Evolutionary conservation across 2,888 invertebrate genomes (phyloP).

Genomic region (Temnothorax rugatulus): DNA sequence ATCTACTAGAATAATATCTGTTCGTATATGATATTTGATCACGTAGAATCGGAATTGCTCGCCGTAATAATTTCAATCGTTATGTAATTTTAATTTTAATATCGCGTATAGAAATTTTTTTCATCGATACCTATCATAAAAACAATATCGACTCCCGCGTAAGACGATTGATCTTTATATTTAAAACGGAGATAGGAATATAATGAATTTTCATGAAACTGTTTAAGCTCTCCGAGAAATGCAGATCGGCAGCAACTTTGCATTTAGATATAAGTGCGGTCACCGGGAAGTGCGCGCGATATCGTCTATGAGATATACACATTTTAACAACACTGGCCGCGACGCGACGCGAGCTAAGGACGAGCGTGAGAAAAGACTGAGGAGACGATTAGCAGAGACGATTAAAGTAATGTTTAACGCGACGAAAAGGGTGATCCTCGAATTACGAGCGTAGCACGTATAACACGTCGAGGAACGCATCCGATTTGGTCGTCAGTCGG

Average conservation of each 20-base stretch:
- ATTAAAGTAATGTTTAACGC: neutral
- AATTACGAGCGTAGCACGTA: neutral
- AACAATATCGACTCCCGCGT: neutral
- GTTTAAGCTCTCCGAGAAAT: neutral
- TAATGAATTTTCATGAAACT: neutral
- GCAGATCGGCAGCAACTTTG: neutral
- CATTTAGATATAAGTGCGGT: neutral
- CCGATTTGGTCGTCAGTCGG: slow-evolving; percentile 32
- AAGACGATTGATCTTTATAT: neutral
- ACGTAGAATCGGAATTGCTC: neutral
- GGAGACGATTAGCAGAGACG: neutral
- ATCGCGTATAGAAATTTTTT: neutral
- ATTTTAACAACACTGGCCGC: slow-evolving; percentile 31
- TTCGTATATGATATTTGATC: slow-evolving; percentile 9
- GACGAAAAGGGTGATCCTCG: neutral
- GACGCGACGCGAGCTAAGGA: slow-evolving; percentile 14
- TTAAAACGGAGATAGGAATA: neutral
- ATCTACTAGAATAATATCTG: neutral
- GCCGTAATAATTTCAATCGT: neutral
- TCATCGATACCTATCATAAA: neutral
- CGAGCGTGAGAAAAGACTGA: slow-evolving; percentile 58
- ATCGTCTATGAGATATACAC: neutral
- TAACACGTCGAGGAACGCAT: slow-evolving; percentile 44
- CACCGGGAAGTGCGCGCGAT: neutral
- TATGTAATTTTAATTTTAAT: neutral